Base-by-base conservation (phyloP, 2,888 invertebrate genomes). In the Lymantria dispar region DNA sequence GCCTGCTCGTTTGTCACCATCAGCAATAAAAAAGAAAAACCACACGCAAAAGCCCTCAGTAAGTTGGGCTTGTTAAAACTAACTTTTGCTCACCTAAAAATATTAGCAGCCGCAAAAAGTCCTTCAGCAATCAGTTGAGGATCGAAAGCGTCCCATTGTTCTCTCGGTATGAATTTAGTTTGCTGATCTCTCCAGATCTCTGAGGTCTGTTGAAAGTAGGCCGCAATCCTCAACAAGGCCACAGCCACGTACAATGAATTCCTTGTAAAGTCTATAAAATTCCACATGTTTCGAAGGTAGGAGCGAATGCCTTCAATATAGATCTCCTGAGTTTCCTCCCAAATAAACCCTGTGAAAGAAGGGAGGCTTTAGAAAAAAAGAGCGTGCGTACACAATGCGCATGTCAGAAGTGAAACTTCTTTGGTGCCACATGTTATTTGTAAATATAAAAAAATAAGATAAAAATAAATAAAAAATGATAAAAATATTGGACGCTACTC, bases 251-350 rank as follows among this genome's bases (percentile, higher is more conserved):
- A 99, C 2, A 98, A 91, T 0, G 94, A 94, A 85, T 98, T 98
- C 41, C 98, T 94, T 7, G 96, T 95, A 78, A 98, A 98, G 88
- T 99, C 98, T 47, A 99, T 96, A 74, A 98, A 97, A 84, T 99
- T 99, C 98, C 98, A 99, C 93, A 98, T 94, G 80, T 99, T 97
- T 31, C 96, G 93, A 30, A 98, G 92, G 76, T 98, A 99, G 0
- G 95, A 95, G 38, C 94, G 93, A 45, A 98, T 93, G n/a, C 98
- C 98, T 75, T 96, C 95, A 15, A 94, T 93, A 92, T 95, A 98
- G 57, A 98, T 95, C 80, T 98, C 97, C 79, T 96, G 96, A 3
- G 97, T 95, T 87, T 99, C 98, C 76, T 98, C 96, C 95, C 96
- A 97, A 67, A 98, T 95, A 76, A 98, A 97, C 30, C 97, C 96